phyloP scores from a whole-genome alignment of 2,888 invertebrate species.

The Pollenia amentaria region DNA sequence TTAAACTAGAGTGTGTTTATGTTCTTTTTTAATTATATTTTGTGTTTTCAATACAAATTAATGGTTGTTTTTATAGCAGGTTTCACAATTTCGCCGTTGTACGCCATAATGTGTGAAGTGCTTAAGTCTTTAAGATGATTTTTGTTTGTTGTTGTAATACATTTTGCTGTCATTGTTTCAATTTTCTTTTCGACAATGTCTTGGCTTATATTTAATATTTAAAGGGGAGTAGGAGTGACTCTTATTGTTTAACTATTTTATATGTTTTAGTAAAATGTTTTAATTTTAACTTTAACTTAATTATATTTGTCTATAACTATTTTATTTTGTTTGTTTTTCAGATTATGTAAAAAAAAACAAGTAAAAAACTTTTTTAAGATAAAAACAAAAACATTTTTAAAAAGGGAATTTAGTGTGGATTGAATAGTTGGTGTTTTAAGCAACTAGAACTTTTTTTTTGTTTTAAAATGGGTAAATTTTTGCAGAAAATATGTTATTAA shows the following conservation, averaged over 20 bases:
- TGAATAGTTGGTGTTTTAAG: conserved; percentile 17
- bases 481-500: no score
- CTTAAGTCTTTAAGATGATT: conserved; percentile 79
- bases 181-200: conserved; percentile 74
- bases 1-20: conserved; percentile 62
- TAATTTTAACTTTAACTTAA: conserved; percentile 22
- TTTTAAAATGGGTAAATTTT: no score
- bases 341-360: conserved; percentile 1
- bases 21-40: conserved; percentile 48
- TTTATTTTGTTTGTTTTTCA: conserved; percentile 19
- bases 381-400: neutral
- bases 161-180: conserved; percentile 61
- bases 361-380: neutral
- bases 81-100: conserved; percentile 74
- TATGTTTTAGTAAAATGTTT: conserved; percentile 26
- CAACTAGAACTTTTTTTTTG: no score
- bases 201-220: conserved; percentile 26
- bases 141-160: conserved; percentile 62
- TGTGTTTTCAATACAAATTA: conserved; percentile 73
- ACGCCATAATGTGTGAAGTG: conserved; percentile 78
- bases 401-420: neutral
- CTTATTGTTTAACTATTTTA: conserved; percentile 40
- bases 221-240: neutral
- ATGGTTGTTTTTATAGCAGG: conserved; percentile 73
- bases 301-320: conserved; percentile 34